phyloP scores from a whole-genome alignment of 2,797 vertebrate genomes.

The Coendou prehensilis region DNA sequence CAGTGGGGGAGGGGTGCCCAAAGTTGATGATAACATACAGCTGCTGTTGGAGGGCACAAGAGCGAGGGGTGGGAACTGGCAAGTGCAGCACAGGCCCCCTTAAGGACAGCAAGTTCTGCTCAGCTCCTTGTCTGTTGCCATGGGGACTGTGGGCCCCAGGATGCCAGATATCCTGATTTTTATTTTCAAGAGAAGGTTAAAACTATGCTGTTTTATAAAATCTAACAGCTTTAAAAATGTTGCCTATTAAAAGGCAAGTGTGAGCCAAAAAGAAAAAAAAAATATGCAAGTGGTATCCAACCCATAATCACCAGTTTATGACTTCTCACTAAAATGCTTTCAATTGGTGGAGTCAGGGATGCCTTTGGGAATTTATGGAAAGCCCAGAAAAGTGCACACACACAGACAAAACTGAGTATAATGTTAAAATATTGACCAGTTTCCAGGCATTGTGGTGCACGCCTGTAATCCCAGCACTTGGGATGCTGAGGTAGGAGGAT shows the following conservation, averaged over 20 bases:
- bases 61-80: not conserved
- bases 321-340: not conserved
- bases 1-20: not conserved
- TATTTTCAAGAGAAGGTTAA: not conserved
- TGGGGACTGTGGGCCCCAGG: fast-evolving
- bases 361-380: not conserved
- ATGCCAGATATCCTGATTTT: not conserved
- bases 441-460: not conserved
- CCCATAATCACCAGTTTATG: not conserved
- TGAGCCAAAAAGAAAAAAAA: not conserved
- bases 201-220: not conserved
- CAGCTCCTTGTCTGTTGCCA: not conserved
- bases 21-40: not conserved
- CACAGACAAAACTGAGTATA: not conserved
- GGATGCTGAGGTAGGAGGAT: not conserved
- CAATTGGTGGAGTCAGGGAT: not conserved
- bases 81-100: not conserved
- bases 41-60: not conserved
- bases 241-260: not conserved
- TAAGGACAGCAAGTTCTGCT: not conserved
- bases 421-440: not conserved
- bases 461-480: not conserved
- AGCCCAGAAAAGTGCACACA: not conserved
- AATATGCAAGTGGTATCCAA: not conserved
- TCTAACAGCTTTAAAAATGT: not conserved